Base-by-base conservation (phyloP, 1,140 invertebrate genomes). In the Drosophila virilis region DNA sequence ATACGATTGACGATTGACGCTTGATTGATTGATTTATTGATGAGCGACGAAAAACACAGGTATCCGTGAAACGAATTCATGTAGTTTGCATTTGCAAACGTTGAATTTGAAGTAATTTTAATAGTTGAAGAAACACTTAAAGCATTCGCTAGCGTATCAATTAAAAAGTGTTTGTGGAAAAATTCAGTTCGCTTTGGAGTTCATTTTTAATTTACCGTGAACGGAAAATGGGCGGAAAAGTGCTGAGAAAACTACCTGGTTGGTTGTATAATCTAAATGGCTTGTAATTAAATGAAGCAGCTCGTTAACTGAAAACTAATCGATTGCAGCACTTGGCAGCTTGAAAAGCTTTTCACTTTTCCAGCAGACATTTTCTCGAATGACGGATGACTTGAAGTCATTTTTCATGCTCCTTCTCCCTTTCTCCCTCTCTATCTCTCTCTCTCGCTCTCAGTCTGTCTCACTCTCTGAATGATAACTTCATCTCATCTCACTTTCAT, bases 341-440 rank as follows among this genome's bases (percentile, higher is more conserved):
- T 38, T 45, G 59, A 55, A 70, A 60, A 69, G 48, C 60, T 51
- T 40, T 64, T 64, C 50, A 46, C 50, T 69, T 68, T 55, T 52
- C 57, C 8, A 61, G 57, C 50, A 42, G 35, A 37, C 59, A 70
- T 55, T 70, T 62, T 22, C 43, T 28, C 28, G 58, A 58, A 66
- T 72, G 69, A 66, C 33, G 32, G 62, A 52, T 72, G 69, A 50
- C 64, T 73, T 38, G 13, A 67, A 73, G 64, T 54, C 70, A 73
- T 68, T 73, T 68, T 32, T 72, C 69, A 66, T 43, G 12, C 37
- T 7, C 9, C 17, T 6, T 12, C 35, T 32, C 12, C 0, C 5
- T 33, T 1, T 17, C 17, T 17, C 10, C 3, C 33, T 28, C 8
- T 35, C 8, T 22, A 40, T 3, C 7, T 10, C 40, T 10, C 33